Evolutionary conservation across 2,888 invertebrate species (phyloP), one percentile per base, ranked within the genome.

Genomic region (Platycheirus rosarum): DNA sequence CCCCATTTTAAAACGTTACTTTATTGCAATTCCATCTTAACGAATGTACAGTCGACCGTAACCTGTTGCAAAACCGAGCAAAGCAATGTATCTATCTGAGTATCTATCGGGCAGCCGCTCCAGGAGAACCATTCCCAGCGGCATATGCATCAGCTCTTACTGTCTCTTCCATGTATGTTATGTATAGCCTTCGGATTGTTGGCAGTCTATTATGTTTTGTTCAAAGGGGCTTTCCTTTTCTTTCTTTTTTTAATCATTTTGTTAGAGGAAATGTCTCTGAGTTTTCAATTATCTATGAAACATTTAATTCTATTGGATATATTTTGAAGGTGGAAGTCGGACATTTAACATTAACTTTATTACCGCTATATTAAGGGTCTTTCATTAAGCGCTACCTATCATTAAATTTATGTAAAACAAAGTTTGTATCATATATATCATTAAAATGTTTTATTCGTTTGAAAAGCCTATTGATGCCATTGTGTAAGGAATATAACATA

Each of bases 291-390:
- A n/a, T n/a, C n/a, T n/a, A n/a, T n/a, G n/a, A n/a, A n/a, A n/a
- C n/a, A n/a, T n/a, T n/a, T n/a, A 79, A 69, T 69, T 63, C 53
- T 42, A 37, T 74, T 63, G 55, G 46, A 66, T 60, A 42, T 66
- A 51, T 66, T 42, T 76, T 44, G 69, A 29, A 16, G 37, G 32
- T 42, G 55, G 35, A 51, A 62, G 55, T 48, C 32, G 46, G 53
- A 55, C 69, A 53, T 69, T 48, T 44, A 53, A 26, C 60, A 76
- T 63, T 49, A 70, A 76, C 69, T 76, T 55, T 62, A 69, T 69
- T 69, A 37, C 46, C 46, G 16, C 40, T 55, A 37, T 63, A 70
- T n/a, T n/a, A n/a, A n/a, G n/a, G n/a, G n/a, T n/a, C n/a, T n/a
- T n/a, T n/a, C n/a, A n/a, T n/a, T n/a, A n/a, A n/a, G n/a, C n/a